These are phyloP conservation scores for Orgyia antiqua DNA, from an alignment of 2,888 invertebrate species.

Conservation along the genomic window DNA sequence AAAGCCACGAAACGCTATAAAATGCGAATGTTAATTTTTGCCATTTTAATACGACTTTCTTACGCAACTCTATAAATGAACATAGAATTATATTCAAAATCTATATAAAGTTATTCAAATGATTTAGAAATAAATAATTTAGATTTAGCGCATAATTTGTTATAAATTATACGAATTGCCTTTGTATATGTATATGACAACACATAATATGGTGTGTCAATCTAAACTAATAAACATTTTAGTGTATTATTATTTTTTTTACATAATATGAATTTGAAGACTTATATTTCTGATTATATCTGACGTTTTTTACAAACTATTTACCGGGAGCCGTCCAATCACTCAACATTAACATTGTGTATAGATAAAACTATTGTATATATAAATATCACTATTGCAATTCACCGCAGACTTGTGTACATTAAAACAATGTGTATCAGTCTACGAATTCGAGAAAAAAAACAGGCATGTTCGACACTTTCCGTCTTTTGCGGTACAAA, in stretches of 20 bases:
- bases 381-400: constrained; percentile 75
- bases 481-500: constrained; percentile 54
- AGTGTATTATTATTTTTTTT: constrained; percentile 20
- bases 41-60: no score
- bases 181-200: constrained; percentile 19
- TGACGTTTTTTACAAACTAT: constrained; percentile 66
- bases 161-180: neutral
- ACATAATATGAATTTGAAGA: constrained; percentile 48
- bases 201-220: constrained; percentile 19
- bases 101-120: constrained; percentile 15
- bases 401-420: constrained; percentile 39
- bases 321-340: constrained; percentile 74
- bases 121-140: constrained; percentile 11
- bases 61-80: no score
- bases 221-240: constrained; percentile 27
- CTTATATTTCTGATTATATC: constrained; percentile 47
- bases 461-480: constrained; percentile 49
- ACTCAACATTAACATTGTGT: constrained; percentile 75
- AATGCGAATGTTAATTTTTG: no score
- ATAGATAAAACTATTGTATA: constrained; percentile 76
- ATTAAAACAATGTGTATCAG: constrained; percentile 28
- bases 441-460: constrained; percentile 56
- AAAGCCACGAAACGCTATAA: neutral
- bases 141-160: constrained; percentile 2
- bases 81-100: no score